These are phyloP conservation scores for Andricus curvator DNA, from an alignment of 2,888 invertebrate genomes.

Conservation along the genomic window DNA sequence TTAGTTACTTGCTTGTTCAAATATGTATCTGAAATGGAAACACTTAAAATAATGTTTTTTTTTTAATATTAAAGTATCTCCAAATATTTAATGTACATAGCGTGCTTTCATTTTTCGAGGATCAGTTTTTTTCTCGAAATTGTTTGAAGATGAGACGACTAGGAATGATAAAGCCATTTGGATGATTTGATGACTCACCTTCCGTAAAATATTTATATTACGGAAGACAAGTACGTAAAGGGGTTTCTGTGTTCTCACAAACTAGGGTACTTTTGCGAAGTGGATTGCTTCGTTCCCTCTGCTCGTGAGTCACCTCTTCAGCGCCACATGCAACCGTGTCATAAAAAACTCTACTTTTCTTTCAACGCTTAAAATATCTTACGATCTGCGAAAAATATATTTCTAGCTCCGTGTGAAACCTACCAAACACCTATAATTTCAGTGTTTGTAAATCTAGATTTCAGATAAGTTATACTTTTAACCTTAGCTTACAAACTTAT, in stretches of 20 bases:
- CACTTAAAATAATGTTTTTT: background rate
- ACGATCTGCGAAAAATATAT: background rate
- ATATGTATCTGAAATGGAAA: background rate
- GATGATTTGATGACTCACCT: slow-evolving; percentile 21
- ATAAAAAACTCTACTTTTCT: slow-evolving; percentile 25
- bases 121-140: background rate
- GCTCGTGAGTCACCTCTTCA: slow-evolving; percentile 28
- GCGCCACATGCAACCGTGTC: slow-evolving; percentile 32
- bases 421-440: background rate
- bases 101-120: background rate
- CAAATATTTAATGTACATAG: background rate
- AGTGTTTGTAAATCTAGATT: background rate
- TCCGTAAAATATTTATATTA: slow-evolving; percentile 28
- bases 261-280: slow-evolving; percentile 40
- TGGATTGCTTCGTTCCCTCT: slow-evolving; percentile 38
- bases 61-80: background rate
- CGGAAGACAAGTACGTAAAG: slow-evolving; percentile 24
- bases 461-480: background rate
- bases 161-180: slow-evolving; percentile 1
- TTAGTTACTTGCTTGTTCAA: background rate
- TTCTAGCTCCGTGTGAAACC: background rate
- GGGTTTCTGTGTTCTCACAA: slow-evolving; percentile 34
- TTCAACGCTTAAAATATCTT: background rate
- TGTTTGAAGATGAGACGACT: background rate
- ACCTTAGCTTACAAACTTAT: background rate